Conservation (phyloP, 2,797 vertebrate species). For the Cryptoblepharus egeriae region DNA sequence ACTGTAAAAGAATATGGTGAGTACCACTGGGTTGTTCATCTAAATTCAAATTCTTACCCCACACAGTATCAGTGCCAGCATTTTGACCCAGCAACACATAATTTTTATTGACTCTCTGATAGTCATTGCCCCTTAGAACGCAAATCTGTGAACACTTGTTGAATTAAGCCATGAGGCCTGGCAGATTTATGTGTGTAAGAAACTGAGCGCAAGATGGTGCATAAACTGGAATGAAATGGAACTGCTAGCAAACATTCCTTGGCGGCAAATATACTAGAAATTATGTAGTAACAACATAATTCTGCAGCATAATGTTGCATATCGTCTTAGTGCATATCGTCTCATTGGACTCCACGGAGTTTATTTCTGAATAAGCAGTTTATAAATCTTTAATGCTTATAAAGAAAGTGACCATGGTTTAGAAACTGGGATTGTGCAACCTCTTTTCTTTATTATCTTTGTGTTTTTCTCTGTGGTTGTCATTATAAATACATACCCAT, state of each 20-base stretch:
- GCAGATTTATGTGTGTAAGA: neutral
- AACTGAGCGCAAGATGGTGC: neutral
- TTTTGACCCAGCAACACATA: neutral
- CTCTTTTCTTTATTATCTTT: no score
- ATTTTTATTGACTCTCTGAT: neutral
- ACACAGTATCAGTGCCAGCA: neutral
- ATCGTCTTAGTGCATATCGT: no score
- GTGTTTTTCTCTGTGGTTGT: constrained; percentile 4
- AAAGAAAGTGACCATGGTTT: no score
- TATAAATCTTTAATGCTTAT: no score
- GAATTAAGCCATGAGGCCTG: neutral
- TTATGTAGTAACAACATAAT: no score
- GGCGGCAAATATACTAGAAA: neutral
- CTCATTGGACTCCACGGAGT: no score
- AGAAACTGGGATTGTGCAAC: no score
- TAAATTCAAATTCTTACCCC: neutral
- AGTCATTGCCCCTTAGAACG: neutral
- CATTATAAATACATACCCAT: no score
- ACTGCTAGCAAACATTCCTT: neutral
- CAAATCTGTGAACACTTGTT: neutral
- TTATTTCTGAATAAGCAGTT: no score
- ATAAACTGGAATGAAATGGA: neutral
- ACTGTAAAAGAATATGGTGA: constrained; percentile 1
- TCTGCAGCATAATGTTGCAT: no score
- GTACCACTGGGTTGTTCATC: neutral